Conservation (phyloP, 2,797 vertebrate species). For the Halcyon chelicuti region DNA sequence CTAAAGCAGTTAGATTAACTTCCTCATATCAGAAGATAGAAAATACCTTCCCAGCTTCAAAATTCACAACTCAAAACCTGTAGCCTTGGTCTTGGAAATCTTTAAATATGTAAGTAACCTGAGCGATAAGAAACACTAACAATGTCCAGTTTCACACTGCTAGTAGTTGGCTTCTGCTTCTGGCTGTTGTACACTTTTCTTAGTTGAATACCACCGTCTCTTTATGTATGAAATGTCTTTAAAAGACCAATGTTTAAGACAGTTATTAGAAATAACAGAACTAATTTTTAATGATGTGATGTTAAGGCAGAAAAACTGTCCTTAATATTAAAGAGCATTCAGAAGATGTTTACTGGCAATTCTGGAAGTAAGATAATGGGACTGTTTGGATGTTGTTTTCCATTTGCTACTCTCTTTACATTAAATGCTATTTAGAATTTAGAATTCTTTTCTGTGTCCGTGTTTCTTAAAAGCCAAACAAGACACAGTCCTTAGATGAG, state of each 20-base stretch:
- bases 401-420: neutral
- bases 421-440: neutral
- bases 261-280: neutral
- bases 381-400: neutral
- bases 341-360: neutral
- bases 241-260: neutral
- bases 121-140: neutral
- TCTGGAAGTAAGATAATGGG: neutral
- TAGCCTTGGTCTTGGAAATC: neutral
- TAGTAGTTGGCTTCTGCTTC: neutral
- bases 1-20: conserved; percentile 13
- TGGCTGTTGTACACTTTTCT: neutral
- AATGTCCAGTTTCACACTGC: neutral
- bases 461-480: neutral
- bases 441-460: neutral
- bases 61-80: neutral
- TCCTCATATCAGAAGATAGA: neutral
- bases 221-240: neutral
- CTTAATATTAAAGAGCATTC: neutral
- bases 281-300: neutral
- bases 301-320: neutral
- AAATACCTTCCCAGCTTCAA: neutral
- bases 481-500: neutral
- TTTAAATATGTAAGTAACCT: neutral
- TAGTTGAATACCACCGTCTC: neutral